phyloP scores from a whole-genome alignment of 2,797 vertebrate species.

The Capromys pilorides region DNA sequence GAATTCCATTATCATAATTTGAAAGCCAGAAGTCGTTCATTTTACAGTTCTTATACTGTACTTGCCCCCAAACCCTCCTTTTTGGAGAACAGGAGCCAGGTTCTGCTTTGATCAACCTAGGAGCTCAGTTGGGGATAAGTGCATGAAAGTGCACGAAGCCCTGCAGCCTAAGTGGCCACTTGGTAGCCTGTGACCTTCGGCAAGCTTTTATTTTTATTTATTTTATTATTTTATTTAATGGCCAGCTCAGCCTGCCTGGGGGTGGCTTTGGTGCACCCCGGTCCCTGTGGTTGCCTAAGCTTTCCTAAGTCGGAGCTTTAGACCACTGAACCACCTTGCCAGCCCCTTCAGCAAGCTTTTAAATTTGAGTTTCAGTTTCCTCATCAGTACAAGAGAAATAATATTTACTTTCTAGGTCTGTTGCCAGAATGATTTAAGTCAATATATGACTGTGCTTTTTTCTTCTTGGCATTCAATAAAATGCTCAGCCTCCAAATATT shows the following conservation, averaged over 20 bases:
- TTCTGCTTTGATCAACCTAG: not conserved
- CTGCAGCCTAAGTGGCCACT: not conserved
- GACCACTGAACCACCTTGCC: no score
- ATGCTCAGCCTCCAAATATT: not conserved
- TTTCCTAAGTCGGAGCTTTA: no score
- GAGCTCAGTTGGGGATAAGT: not conserved
- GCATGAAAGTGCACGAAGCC: not conserved
- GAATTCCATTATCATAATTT: not conserved
- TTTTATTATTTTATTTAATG: no score
- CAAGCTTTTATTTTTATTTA: not conserved
- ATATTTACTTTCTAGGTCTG: constrained; percentile 21
- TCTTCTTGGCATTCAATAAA: constrained; percentile 38
- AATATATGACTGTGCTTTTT: not conserved
- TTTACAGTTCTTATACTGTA: not conserved
- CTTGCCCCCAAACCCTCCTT: not conserved
- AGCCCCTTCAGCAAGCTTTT: not conserved
- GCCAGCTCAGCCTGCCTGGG: no score
- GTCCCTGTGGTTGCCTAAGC: no score
- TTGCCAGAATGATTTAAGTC: constrained; percentile 32
- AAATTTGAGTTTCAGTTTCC: constrained; percentile 35
- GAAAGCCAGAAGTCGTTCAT: constrained; percentile 38
- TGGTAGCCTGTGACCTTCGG: not conserved
- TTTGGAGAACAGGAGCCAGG: not conserved
- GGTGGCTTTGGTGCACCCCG: no score
- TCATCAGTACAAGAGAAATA: constrained; percentile 49